Base-by-base conservation (phyloP, 2,888 invertebrate species). In the Cantharis nigra region DNA sequence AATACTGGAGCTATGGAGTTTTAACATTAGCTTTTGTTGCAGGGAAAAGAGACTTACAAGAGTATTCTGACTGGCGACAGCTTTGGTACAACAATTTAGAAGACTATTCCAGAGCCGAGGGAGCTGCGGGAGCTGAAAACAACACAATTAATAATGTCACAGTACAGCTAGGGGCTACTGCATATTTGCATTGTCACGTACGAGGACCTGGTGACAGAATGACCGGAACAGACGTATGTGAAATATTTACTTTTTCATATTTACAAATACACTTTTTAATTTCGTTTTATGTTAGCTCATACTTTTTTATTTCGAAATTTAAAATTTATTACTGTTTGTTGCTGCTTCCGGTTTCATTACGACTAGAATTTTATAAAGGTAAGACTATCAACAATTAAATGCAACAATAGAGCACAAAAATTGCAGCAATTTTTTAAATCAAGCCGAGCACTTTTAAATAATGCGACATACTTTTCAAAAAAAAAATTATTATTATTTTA, bases 161-260 rank as follows among this genome's bases (percentile, higher is more conserved):
- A 70, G 95, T 92, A 82, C 95, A 95, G 88, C 91, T 95, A 78
- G 95, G 95, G 70, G 92, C 93, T 75, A 93, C 94, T 65, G 95
- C 95, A 80, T 95, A 93, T 89, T 91, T 95, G 84, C 95, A 95
- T 88, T 96, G 96, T 89, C 93, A 94, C 85, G 94, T 95, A 85
- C 91, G 94, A 77, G 92, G 92, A 89, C 91, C 94, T 82, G 93
- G 93, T 83, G 95, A 95, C 87, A 90, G 95, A 85, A 83, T 89
- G 76, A 86, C 87, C 30, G 89, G 87, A 80, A 84, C 87, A 71
- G 89, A 88, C 86, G 89, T 89, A 84, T 86, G 80, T 80, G 64
- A 20, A 73, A 72, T 76, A 74, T 23, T 67, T 67, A 18, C 23
- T 67, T 67, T n/a, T 67, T 67, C 23, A 26, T 67, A 20, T 26